Evolutionary conservation across 2,888 invertebrate species (phyloP).

Genomic region (Parnassius glacialis): DNA sequence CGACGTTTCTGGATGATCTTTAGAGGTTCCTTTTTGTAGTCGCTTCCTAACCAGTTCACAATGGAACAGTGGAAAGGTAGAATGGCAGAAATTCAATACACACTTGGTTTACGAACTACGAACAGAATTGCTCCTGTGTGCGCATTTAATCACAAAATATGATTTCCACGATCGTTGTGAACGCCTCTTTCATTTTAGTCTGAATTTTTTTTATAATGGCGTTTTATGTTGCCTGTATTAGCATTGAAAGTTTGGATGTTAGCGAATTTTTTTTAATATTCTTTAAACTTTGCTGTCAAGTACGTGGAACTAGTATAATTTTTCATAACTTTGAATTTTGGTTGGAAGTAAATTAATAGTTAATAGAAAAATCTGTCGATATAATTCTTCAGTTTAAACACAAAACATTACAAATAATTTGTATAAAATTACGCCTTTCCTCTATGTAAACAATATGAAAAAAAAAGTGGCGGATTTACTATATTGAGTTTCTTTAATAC

Average conservation of each 20-base stretch:
- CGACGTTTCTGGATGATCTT: constrained; percentile 12
- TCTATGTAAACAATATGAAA: no score
- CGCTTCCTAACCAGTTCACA: constrained; percentile 22
- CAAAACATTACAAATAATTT: no score
- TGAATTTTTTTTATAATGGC: constrained; percentile 17
- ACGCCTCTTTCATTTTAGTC: constrained; percentile 21
- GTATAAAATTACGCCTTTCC: no score
- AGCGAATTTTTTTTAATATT: no score
- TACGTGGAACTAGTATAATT: no score
- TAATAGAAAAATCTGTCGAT: no score
- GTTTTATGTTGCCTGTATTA: constrained; percentile 10
- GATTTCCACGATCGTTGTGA: constrained; percentile 21
- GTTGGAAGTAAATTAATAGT: no score
- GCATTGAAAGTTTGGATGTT: constrained; percentile 5
- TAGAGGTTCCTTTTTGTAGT: constrained; percentile 20
- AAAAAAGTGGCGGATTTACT: no score
- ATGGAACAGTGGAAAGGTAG: constrained; percentile 24
- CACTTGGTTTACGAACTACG: constrained; percentile 29
- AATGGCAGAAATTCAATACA: constrained; percentile 54
- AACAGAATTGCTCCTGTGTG: constrained; percentile 36
- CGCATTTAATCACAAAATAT: constrained; percentile 37
- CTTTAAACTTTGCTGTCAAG: no score
- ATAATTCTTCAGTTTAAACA: no score
- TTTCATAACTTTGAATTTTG: no score
- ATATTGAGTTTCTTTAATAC: no score